Base-by-base conservation (phyloP, 1,140 invertebrate species). In the Meteorus sp. region DNA sequence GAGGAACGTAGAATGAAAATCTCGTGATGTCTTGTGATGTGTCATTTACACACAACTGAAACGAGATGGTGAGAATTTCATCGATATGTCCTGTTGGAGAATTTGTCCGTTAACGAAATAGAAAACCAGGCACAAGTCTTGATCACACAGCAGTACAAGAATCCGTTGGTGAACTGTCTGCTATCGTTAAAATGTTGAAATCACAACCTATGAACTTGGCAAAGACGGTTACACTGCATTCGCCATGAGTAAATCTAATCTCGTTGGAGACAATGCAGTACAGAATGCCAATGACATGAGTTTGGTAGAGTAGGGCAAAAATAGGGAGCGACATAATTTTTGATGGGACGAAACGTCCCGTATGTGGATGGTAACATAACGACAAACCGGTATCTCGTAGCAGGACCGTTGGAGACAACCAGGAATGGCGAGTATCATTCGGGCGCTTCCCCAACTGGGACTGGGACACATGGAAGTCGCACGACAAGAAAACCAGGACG, bases 341-440 rank as follows among this genome's bases (percentile, higher is more conserved):
- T 35, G n/a, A 20, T 52, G 61, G 75, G 72, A 66, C 70, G 62
- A 73, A 76, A 54, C 58, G 78, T 80, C 77, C 75, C 78, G 70
- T 61, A 62, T 44, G 54, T 68, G 72, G 64, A 62, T 71, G 66
- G 61, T 55, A 44, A n/a, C n/a, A n/a, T n/a, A n/a, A 33, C 13
- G 2, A 44, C n/a, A 64, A 79, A 80, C 78, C 78, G 78, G 78
- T 80, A 80, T 80, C 76, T 70, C 57, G 62, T 56, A 47, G 64
- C 71, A 79, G 78, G 78, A 79, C 76, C 76, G 77, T 79, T 78
- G 73, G 35, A 13, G 35, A 39, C 35, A 15, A 39, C 8, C 35
- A 39, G 8, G 27, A 29, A 29, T 4, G 27, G 9, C 9, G 27
- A 29, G 8, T 7, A 13, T n/a, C n/a, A n/a, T n/a, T n/a, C n/a